Evolutionary conservation across 2,797 vertebrate genomes (phyloP).

Genomic region (Xenopus petersii): DNA sequence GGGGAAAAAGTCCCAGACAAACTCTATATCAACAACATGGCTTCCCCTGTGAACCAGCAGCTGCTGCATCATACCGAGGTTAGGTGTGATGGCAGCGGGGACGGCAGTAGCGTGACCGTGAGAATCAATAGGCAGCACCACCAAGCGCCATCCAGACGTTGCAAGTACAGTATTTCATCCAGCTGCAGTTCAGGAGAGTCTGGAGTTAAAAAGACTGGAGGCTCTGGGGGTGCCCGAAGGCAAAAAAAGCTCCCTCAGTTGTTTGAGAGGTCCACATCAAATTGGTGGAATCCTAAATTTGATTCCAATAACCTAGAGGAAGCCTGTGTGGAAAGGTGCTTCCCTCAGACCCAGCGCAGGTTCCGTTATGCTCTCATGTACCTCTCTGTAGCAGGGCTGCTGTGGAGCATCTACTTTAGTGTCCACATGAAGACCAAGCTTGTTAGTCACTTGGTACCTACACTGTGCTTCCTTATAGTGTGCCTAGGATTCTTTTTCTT

Average conservation of each 20-base stretch:
- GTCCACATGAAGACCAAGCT: conserved; percentile 73
- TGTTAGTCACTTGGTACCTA: conserved; percentile 75
- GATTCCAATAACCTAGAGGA: conserved; percentile 92
- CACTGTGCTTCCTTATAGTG: conserved; percentile 77
- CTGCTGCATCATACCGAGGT: conserved; percentile 86
- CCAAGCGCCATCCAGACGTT: conserved; percentile 71
- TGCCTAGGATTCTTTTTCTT: conserved; percentile 82
- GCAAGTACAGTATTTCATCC: conserved; percentile 93
- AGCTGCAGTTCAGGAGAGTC: conserved; percentile 91
- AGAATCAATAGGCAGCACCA: conserved; percentile 74
- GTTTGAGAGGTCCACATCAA: conserved; percentile 89
- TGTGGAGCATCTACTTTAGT: conserved; percentile 88
- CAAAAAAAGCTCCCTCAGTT: conserved; percentile 79
- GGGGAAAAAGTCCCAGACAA: conserved; percentile 13
- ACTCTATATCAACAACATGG: conserved; percentile 72
- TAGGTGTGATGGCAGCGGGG: conserved; percentile 84
- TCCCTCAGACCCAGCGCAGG: conserved; percentile 88
- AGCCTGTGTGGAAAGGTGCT: conserved; percentile 91
- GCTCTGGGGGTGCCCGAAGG: conserved; percentile 59
- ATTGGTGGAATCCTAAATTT: conserved; percentile 95
- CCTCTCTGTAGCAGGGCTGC: conserved; percentile 77
- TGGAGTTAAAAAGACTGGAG: conserved; percentile 65
- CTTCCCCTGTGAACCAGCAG: conserved; percentile 84
- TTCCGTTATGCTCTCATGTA: conserved; percentile 95
- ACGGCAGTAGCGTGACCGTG: conserved; percentile 79